Evolutionary conservation across 2,113 vertebrate species (phyloP).

Genomic region (Microcebus lehilahytsara): DNA sequence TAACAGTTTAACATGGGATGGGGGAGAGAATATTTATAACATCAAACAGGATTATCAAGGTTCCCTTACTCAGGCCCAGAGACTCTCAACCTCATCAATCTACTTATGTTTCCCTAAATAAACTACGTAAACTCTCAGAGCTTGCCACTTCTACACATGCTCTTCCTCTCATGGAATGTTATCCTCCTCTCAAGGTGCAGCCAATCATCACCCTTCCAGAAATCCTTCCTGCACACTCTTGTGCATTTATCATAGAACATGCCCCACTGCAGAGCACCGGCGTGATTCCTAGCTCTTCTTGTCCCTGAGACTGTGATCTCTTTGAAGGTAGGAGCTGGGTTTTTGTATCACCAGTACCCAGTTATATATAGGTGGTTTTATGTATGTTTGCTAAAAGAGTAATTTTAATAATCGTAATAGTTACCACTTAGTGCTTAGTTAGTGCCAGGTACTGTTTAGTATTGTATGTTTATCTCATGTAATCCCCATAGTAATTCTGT

Average conservation of each 20-base stretch:
- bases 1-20: neutral
- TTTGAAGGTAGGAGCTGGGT: neutral
- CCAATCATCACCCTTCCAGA: neutral
- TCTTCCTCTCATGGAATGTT: neutral
- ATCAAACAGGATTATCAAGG: neutral
- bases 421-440: neutral
- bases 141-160: neutral
- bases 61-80: neutral
- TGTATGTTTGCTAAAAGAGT: neutral
- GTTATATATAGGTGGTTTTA: too few relatives aligned
- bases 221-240: neutral
- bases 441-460: neutral
- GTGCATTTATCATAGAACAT: neutral
- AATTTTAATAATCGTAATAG: neutral
- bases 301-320: neutral
- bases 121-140: neutral
- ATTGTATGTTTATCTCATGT: neutral
- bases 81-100: too few relatives aligned
- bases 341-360: neutral
- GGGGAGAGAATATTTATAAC: neutral
- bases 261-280: too few relatives aligned
- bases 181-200: neutral
- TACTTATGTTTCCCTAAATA: neutral
- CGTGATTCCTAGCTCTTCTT: neutral
- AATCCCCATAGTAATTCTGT: neutral